phyloP scores from a whole-genome alignment of 2,888 invertebrate genomes.

The Mylabris sibirica region DNA sequence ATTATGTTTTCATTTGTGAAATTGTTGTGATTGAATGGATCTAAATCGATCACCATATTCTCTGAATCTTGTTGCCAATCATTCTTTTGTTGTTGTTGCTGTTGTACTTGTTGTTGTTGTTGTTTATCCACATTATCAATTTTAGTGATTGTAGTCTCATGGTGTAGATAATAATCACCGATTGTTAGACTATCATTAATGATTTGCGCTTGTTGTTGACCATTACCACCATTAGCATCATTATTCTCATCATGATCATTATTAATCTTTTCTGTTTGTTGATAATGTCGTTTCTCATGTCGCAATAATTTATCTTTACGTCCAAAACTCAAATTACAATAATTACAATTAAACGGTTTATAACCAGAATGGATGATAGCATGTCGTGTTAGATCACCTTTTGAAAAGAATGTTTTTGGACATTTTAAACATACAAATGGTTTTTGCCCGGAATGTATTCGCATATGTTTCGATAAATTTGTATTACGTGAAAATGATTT shows the following conservation, averaged over 20 bases:
- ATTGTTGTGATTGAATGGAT: conserved; percentile 65
- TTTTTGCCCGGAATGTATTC: conserved; percentile 75
- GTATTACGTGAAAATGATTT: conserved; percentile 81
- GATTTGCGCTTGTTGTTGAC: conserved; percentile 46
- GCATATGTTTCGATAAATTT: conserved; percentile 77
- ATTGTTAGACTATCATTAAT: conserved; percentile 52
- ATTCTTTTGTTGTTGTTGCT: conserved; percentile 48
- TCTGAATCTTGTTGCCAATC: conserved; percentile 54
- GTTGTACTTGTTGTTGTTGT: neutral
- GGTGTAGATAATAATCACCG: conserved; percentile 40
- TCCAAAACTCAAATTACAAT: conserved; percentile 72
- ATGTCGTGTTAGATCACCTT: conserved; percentile 73
- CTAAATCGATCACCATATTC: conserved; percentile 68
- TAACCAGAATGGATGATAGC: conserved; percentile 72
- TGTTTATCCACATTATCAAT: conserved; percentile 5
- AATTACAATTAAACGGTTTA: conserved; percentile 71
- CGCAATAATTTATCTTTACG: conserved; percentile 73
- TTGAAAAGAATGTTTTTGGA: conserved; percentile 75
- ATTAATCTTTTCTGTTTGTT: conserved; percentile 53
- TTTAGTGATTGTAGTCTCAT: conserved; percentile 18
- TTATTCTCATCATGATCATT: conserved; percentile 50
- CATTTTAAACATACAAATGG: conserved; percentile 77
- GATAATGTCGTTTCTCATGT: conserved; percentile 71
- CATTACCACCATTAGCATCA: conserved; percentile 36
- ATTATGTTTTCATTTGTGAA: conserved; percentile 38